Percentiles rank a stretch among this genome's conserved stretches.
These are phyloP conservation scores for Potorous gilbertii DNA, from an alignment of 2,797 vertebrate genomes.

Conservation along the genomic window DNA sequence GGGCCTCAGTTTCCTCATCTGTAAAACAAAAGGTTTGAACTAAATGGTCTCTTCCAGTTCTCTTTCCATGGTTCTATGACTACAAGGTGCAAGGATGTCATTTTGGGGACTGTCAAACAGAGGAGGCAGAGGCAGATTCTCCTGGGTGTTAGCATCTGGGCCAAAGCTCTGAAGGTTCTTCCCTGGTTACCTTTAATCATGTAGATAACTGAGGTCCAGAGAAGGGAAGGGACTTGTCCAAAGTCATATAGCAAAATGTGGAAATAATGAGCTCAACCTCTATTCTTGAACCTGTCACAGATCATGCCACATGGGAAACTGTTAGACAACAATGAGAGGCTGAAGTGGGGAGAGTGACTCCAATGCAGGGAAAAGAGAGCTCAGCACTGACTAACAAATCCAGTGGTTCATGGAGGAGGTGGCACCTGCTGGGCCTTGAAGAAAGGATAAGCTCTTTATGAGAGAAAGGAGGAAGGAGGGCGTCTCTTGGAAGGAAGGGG, in stretches of 20 bases:
- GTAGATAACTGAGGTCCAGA: neutral
- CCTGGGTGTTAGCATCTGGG: neutral
- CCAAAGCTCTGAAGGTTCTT: neutral
- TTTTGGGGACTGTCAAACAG: neutral
- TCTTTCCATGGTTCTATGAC: neutral
- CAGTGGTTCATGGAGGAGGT: constrained; percentile 6
- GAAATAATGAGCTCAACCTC: neutral
- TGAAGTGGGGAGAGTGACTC: neutral
- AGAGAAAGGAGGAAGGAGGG: neutral
- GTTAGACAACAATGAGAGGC: neutral
- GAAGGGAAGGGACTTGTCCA: neutral
- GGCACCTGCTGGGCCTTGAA: neutral
- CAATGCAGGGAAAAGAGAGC: constrained; percentile 20
- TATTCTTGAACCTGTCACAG: neutral
- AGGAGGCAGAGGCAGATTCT: neutral
- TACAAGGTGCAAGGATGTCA: neutral
- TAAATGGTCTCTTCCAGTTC: neutral
- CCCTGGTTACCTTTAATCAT: neutral
- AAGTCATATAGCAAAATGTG: neutral
- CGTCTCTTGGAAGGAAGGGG: neutral
- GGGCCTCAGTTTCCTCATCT: neutral
- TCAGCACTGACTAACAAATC: neutral
- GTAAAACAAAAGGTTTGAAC: no score
- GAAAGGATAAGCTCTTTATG: neutral
- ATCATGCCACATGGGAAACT: neutral